Conservation (phyloP, 2,113 vertebrate genomes). For the Atrichornis clamosus region DNA sequence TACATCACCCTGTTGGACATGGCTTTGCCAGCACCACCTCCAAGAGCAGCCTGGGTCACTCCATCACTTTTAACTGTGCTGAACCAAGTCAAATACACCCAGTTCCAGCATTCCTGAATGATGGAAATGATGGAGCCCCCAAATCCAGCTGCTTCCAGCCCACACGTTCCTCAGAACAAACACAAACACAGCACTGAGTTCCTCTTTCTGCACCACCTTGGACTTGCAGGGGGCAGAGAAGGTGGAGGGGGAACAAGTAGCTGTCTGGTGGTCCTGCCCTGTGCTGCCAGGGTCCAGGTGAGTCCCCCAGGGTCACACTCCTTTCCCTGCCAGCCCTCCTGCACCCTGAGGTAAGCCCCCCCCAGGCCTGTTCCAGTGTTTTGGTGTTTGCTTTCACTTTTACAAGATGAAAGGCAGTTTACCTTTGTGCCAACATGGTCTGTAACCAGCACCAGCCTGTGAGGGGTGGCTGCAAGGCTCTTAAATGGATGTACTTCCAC, state of each 20-base stretch:
- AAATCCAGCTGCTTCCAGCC: neutral
- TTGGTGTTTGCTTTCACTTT: neutral
- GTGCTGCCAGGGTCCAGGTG: neutral
- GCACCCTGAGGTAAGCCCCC: neutral
- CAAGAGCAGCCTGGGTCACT: neutral
- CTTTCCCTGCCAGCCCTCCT: neutral
- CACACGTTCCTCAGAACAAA: neutral
- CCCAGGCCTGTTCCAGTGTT: neutral
- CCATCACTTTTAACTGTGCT: neutral
- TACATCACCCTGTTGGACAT: neutral
- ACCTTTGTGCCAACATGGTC: neutral
- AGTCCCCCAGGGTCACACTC: neutral
- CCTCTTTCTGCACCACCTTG: neutral
- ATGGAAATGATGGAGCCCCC: neutral
- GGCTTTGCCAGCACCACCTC: neutral
- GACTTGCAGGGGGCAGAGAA: neutral
- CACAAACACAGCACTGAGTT: neutral
- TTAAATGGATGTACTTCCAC: accelerated
- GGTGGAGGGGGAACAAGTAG: accelerated
- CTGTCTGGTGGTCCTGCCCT: neutral
- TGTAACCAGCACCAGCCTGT: neutral
- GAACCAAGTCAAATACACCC: neutral
- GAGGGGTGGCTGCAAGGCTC: neutral
- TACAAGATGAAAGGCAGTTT: neutral
- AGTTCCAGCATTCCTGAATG: accelerated